These are phyloP conservation scores for Forbesichthys agassizii DNA, from an alignment of 2,113 vertebrate genomes.

Conservation along the genomic window DNA sequence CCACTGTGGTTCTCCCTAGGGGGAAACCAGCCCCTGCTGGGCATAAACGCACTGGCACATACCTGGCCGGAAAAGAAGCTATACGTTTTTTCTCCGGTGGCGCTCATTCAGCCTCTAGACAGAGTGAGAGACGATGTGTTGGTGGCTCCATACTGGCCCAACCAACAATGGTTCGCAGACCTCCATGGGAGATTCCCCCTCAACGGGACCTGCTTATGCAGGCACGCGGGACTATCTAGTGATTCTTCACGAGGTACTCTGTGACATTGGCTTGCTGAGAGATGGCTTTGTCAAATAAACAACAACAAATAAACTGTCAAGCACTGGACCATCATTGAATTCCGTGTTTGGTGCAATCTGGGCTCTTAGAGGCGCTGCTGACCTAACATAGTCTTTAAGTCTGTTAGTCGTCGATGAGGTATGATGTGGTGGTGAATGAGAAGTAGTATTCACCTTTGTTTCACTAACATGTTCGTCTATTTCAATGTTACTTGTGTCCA, in stretches of 20 bases:
- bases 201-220: too few species aligned
- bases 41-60: too few species aligned
- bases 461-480: background rate
- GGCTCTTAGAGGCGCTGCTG: background rate
- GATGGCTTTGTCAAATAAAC: conserved; percentile 15
- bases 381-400: background rate
- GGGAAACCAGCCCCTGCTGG: too few species aligned
- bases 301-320: conserved; percentile 22
- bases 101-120: too few species aligned
- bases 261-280: conserved; percentile 36
- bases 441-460: background rate
- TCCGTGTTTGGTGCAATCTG: background rate
- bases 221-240: background rate
- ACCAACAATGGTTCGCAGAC: too few species aligned
- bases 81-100: too few species aligned
- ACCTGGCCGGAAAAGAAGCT: too few species aligned
- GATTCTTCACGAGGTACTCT: conserved; percentile 43
- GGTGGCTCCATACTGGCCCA: too few species aligned
- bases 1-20: too few species aligned
- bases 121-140: too few species aligned
- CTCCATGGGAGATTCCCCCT: too few species aligned
- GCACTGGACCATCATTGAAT: conserved; percentile 12
- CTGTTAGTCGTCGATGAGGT: background rate
- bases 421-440: conserved; percentile 6
- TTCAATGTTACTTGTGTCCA: background rate